Evolutionary conservation across 2,797 vertebrate species (phyloP), one percentile per base, ranked within the genome.

Genomic region (Spinus pinus): DNA sequence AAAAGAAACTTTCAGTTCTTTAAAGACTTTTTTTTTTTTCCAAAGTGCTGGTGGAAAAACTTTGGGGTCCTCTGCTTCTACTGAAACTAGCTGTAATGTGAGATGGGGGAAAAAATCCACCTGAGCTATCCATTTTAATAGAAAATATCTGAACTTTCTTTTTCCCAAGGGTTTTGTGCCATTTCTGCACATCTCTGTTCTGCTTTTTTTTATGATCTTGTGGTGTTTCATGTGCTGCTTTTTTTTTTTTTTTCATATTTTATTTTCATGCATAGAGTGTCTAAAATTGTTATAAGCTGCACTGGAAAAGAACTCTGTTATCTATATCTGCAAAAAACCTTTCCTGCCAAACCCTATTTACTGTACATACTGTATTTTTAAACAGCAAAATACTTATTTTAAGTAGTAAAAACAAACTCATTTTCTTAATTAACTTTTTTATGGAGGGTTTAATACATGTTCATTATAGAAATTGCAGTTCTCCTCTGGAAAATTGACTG

Each of bases 391-490:
- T 50, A 74, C n/a, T 93, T 90, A 64, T 57, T 95, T 77, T 33
- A 44, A 77, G 33, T 54, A 62, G 58, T 73, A 81, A 87, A 70
- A 82, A 60, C 65, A 87, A 82, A 50, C 54, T 89, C 18, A 80
- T 95, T 95, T 93, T 89, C 87, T 94, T 96, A 94, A 97, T 95
- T 97, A 96, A 94, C 83, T 94, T 95, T 94, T 93, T 93, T 80
- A 92, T 94, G 81, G 81, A 92, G 84, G 25, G 16, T 89, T 92
- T 96, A 94, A 92, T 95, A 57, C 67, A 41, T 71, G 82, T 61
- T 97, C 85, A 83, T 96, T 95, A 93, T 28, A 93, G 78, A 88
- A 94, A 91, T 86, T 78, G 66, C n/a, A 65, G 39, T 35, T 96
- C 62, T 67, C 22, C 39, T 86, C 86, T 50, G 12, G 88, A 96